Evolutionary conservation across 2,888 invertebrate genomes (phyloP), one percentile per base, ranked within the genome.

Genomic region (Erannis defoliaria): DNA sequence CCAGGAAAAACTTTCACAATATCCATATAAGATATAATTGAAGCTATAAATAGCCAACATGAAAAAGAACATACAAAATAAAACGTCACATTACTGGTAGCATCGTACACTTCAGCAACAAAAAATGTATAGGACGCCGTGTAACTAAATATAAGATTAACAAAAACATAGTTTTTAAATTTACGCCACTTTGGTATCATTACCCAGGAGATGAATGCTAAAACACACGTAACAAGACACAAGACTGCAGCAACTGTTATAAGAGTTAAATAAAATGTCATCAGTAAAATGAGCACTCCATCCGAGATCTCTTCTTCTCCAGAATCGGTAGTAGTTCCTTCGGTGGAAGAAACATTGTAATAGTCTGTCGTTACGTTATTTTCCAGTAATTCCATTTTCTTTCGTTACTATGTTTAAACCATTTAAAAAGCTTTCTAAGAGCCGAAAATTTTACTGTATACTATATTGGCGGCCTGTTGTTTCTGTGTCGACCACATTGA

Each of bases 121-220:
- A 31, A 37, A 6, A 49, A 31, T 6, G 29, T 19, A 50, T 61
- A 61, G 1, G 29, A 23, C 2, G 38, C 16, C 12, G 60, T 50
- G 23, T 45, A 55, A 26, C 55, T 45, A 6, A 31, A 16, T 12
- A 61, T 45, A 2, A 61, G 43, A 18, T 61, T 61, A 1, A 55
- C 31, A n/a, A 50, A 61, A 5, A 61, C 50, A 10, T 38, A 61
- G 16, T 49, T 61, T 45, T 45, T 61, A 18, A 61, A 61, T n/a
- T 50, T 45, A n/a, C 60, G 49, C 60, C 60, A 61, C 18, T 61
- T 61, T 14, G 60, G 60, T 29, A 61, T 50, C 23, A 37, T 31
- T 1, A 45, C n/a, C 60, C 60, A 61, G 29, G 26, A 61, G 2
- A 50, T 14, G 9, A 43, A 21, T 16, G 60, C 49, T 31, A 61